Percentiles rank a stretch among this genome's conserved stretches.
Evolutionary conservation across 1,140 invertebrate genomes (phyloP).

Genomic region (Ctenoplectra terminalis): DNA sequence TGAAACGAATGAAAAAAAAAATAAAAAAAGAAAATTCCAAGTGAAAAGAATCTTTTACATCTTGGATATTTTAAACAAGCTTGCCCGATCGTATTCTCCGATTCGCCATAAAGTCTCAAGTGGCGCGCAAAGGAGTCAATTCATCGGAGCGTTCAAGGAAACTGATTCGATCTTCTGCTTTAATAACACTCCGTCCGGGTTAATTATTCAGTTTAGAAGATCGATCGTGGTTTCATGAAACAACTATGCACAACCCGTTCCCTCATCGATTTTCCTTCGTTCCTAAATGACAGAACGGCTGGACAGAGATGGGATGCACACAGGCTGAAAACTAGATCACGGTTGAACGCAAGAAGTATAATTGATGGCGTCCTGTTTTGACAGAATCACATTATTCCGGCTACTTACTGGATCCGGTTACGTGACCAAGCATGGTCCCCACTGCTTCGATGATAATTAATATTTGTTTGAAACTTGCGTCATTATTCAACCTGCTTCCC

Average conservation of each 20-base stretch:
- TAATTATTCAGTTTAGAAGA: constrained; percentile 33
- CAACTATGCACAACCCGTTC: not conserved
- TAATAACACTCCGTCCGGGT: constrained; percentile 28
- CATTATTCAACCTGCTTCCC: constrained; percentile 26
- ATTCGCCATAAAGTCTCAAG: not conserved
- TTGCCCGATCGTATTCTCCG: not conserved
- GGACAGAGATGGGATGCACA: constrained; percentile 19
- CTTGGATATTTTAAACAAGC: not conserved
- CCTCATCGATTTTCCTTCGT: constrained; percentile 36
- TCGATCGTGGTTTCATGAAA: not conserved
- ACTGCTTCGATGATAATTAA: constrained; percentile 36
- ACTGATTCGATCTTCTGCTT: constrained; percentile 21
- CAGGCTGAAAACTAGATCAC: constrained; percentile 39
- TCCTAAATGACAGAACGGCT: constrained; percentile 12
- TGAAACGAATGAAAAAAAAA: not conserved
- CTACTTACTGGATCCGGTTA: not conserved
- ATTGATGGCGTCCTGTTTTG: constrained; percentile 60
- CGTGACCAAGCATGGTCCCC: constrained; percentile 10
- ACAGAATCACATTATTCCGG: constrained; percentile 45
- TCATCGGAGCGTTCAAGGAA: not conserved
- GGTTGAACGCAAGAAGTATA: constrained; percentile 44
- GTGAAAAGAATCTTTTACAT: not conserved
- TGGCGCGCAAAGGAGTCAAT: not conserved
- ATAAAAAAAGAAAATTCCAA: too few species aligned
- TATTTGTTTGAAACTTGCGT: constrained; percentile 33